Evolutionary conservation across 2,113 vertebrate species (phyloP), one percentile per base, ranked within the genome.

Genomic region (Sinosuthora webbiana): DNA sequence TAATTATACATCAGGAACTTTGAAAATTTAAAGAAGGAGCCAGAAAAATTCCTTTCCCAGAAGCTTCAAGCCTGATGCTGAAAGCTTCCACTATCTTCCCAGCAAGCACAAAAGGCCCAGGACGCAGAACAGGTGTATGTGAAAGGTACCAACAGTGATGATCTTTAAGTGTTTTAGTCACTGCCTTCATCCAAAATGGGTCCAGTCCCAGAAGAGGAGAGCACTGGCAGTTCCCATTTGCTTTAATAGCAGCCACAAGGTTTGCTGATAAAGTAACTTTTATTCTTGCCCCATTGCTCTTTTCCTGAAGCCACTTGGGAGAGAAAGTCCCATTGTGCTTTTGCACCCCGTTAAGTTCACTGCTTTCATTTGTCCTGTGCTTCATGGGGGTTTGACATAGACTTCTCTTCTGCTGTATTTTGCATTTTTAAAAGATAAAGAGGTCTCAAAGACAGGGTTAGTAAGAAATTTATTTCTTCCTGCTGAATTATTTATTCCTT

Each of bases 401-500:
- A 60, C 14, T 80, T 90, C 53, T 53, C 18, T 71, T 73, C 60
- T 68, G 44, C 55, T 77, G 2, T 62, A 21, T 75, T 86, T 83
- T 80, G 79, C 7, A 1, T 47, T 95, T 87, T 90, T 87, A 37
- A 89, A 94, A 67, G 60, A 89, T 78, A 47, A 84, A 82, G 59
- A 74, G 60, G 4, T 83, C 75, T 89, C 67, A 68, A 75, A 62
- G 78, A 76, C 67, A 83, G 59, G 33, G 41, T 62, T 85, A 80
- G 63, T 59, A 55, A 69, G 85, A 83, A 93, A 62, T 91, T 85
- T 83, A 69, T 90, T 93, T 95, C 89, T 83, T 73, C 70, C 55
- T 93, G 28, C 55, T 96, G 87, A 95, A 95, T 94, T 85, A 95
- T 94, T 91, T 94, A 87, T 88, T 86, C 39, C 30, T 68, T 30